Conservation (phyloP, 64 coral and sea anemone species). For the Montipora capricornis region DNA sequence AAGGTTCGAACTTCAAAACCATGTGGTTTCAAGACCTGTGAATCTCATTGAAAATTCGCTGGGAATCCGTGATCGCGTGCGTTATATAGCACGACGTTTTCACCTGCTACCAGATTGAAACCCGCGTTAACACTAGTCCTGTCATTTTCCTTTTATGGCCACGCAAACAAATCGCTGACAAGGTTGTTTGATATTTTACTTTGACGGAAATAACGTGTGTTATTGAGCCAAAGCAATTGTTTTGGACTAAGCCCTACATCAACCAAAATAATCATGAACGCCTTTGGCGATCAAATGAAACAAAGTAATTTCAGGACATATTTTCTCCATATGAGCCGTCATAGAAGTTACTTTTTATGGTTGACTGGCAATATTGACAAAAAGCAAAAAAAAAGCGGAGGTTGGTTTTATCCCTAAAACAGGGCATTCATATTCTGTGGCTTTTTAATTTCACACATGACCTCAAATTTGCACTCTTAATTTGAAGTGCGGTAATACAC, state of each 20-base stretch:
- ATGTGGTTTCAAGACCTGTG: no score
- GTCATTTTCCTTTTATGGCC: not conserved
- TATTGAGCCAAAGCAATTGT: conserved; percentile 2
- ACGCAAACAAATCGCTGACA: conserved; percentile 19
- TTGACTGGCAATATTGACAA: not conserved
- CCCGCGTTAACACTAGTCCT: not conserved
- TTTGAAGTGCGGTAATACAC: not conserved
- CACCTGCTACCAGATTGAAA: not conserved
- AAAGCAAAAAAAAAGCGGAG: not conserved
- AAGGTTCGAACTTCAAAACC: not conserved
- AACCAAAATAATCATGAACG: not conserved
- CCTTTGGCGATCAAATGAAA: not conserved
- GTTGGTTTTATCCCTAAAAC: not conserved
- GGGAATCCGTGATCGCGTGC: not conserved
- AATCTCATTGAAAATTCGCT: not conserved
- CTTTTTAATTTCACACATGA: not conserved
- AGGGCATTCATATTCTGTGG: not conserved
- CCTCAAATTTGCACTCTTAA: not conserved
- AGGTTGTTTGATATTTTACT: conserved; percentile 14
- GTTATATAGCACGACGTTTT: not conserved
- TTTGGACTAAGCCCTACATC: no score
- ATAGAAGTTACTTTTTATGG: not conserved
- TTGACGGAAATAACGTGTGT: conserved; percentile 15
- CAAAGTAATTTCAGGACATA: not conserved
- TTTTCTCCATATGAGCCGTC: not conserved